Conservation (phyloP, 2,113 vertebrate genomes). For the Chroicocephalus ridibundus region DNA sequence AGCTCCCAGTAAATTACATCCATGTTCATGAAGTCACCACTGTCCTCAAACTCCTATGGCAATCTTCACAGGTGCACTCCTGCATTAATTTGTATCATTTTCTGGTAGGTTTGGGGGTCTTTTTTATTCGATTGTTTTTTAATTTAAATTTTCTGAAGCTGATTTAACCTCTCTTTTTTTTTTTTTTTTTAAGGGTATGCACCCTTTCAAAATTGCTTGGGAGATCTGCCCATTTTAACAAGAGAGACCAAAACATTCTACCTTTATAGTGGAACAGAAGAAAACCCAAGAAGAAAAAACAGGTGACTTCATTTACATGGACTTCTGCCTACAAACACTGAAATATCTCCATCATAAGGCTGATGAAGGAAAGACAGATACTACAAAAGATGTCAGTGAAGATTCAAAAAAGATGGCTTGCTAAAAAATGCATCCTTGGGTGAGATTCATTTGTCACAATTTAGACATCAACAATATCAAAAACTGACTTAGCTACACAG, state of each 20-base stretch:
- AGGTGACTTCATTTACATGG: not conserved
- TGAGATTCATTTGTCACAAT: not conserved
- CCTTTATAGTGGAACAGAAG: not conserved
- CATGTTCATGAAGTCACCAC: not conserved
- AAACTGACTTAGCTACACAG: not conserved
- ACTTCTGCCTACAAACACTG: not conserved
- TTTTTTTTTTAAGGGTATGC: not conserved
- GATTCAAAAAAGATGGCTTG: rapidly evolving
- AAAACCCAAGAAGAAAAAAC: not conserved
- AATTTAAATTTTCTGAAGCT: not conserved
- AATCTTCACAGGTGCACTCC: not conserved
- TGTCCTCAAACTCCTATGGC: not conserved
- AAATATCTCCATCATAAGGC: not conserved
- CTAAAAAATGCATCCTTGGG: not conserved
- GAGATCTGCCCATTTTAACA: not conserved
- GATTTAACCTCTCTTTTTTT: not conserved
- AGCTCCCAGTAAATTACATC: not conserved
- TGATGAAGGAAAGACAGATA: not conserved
- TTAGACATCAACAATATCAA: not conserved
- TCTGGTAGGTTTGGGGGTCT: not conserved
- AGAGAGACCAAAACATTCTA: not conserved
- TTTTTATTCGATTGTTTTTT: not conserved
- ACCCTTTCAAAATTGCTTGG: not conserved
- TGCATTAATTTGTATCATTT: not conserved
- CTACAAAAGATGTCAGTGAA: not conserved